These are phyloP conservation scores for Eristalinus aeneus DNA, from an alignment of 2,888 invertebrate species.

Conservation along the genomic window DNA sequence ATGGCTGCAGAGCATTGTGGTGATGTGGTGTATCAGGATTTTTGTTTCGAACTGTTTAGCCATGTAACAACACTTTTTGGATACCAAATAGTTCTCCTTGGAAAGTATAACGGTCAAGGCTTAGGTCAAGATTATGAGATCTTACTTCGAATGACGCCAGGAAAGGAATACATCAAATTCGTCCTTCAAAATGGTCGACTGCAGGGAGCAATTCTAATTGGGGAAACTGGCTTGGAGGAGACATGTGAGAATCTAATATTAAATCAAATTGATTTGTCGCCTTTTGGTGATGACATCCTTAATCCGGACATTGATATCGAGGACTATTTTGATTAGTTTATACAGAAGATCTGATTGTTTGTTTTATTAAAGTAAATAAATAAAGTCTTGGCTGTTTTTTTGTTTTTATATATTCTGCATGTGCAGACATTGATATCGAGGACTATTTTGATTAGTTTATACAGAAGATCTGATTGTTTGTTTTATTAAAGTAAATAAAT, in stretches of 20 bases:
- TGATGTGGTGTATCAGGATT: slow-evolving; percentile 90
- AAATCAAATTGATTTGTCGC: slow-evolving; percentile 93
- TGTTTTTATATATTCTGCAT: no score
- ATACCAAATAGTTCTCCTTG: slow-evolving; percentile 94
- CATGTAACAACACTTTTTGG: slow-evolving; percentile 98
- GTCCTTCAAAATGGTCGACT: slow-evolving; percentile 91
- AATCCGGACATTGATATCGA: slow-evolving; percentile 98
- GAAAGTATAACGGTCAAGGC: slow-evolving; percentile 96
- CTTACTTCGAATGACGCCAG: slow-evolving; percentile 90
- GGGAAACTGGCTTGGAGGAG: slow-evolving; percentile 98
- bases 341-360: slow-evolving; percentile 32
- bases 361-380: not conserved
- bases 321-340: slow-evolving; percentile 96
- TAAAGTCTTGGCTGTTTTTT: not conserved
- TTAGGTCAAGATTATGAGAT: slow-evolving; percentile 91
- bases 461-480: slow-evolving; percentile 35
- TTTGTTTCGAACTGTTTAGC: slow-evolving; percentile 98
- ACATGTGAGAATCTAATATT: slow-evolving; percentile 98
- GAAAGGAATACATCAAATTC: slow-evolving; percentile 92
- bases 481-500: not conserved
- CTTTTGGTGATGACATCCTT: slow-evolving; percentile 94
- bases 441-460: slow-evolving; percentile 96
- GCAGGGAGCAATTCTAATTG: slow-evolving; percentile 97
- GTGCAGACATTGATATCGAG: slow-evolving; percentile 97
- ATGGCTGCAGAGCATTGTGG: slow-evolving; percentile 85